These are phyloP conservation scores for Orthonevra nobilis DNA, from an alignment of 2,888 invertebrate genomes.

Conservation along the genomic window DNA sequence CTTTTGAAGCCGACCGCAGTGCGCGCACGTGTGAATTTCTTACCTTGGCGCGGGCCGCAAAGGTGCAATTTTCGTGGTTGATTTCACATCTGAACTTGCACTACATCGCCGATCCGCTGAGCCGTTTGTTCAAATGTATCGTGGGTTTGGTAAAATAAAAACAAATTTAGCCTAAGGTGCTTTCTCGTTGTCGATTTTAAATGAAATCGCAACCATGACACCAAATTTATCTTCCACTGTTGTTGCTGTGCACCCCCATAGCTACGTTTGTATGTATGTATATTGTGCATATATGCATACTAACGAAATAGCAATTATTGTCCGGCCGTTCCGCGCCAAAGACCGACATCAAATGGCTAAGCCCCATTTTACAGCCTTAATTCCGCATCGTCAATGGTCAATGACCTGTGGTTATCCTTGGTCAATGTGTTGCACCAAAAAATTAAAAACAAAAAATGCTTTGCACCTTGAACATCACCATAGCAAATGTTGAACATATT, in stretches of 20 bases:
- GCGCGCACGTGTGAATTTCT: slow-evolving; percentile 7
- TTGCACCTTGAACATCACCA: slow-evolving; percentile 56
- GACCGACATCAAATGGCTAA: slow-evolving; percentile 39
- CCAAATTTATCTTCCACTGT: slow-evolving; percentile 44
- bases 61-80: slow-evolving; percentile 69
- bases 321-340: slow-evolving; percentile 34
- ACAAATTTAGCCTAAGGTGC: slow-evolving; percentile 32
- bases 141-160: background rate
- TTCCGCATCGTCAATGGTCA: slow-evolving; percentile 52
- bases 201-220: slow-evolving; percentile 68
- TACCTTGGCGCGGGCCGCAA: slow-evolving; percentile 31
- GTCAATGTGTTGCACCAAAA: slow-evolving; percentile 27
- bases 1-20: slow-evolving; percentile 35
- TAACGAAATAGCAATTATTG: slow-evolving; percentile 64
- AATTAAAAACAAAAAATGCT: slow-evolving; percentile 15
- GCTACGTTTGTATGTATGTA: too few relatives aligned
- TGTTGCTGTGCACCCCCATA: slow-evolving; percentile 61
- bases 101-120: slow-evolving; percentile 11
- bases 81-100: slow-evolving; percentile 47
- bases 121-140: slow-evolving; percentile 10
- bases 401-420: slow-evolving; percentile 66
- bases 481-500: slow-evolving; percentile 38
- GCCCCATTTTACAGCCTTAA: slow-evolving; percentile 41
- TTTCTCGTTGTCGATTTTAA: slow-evolving; percentile 47
- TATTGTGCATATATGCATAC: too few relatives aligned